Conservation (phyloP, 1,140 invertebrate genomes). For the Drosophila obscura region DNA sequence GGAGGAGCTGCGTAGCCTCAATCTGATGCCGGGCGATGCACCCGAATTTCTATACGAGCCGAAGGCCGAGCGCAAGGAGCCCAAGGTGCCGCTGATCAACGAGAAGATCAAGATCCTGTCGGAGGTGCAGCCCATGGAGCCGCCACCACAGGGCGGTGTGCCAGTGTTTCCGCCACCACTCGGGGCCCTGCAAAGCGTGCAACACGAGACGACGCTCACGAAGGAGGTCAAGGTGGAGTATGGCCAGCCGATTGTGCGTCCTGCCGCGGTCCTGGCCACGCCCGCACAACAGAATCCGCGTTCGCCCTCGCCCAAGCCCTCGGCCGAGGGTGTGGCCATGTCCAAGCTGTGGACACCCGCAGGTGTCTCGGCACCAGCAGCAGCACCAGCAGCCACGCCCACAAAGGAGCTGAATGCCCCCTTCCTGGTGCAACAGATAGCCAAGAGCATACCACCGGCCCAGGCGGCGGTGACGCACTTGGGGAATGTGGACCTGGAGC, state of each 20-base stretch:
- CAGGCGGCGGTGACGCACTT: slow-evolving; percentile 46
- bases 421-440: slow-evolving; percentile 84
- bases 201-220: slow-evolving; percentile 63
- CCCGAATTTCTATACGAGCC: slow-evolving; percentile 89
- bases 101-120: slow-evolving; percentile 87
- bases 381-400: slow-evolving; percentile 64
- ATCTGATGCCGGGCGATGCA: slow-evolving; percentile 88
- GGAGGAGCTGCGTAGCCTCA: slow-evolving; percentile 84
- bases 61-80: slow-evolving; percentile 81
- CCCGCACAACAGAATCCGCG: slow-evolving; percentile 67
- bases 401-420: slow-evolving; percentile 85
- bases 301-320: slow-evolving; percentile 84
- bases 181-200: slow-evolving; percentile 57
- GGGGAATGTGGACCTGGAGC: slow-evolving; percentile 85
- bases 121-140: slow-evolving; percentile 86
- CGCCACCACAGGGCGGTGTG: slow-evolving; percentile 85
- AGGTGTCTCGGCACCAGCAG: slow-evolving; percentile 34
- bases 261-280: slow-evolving; percentile 74
- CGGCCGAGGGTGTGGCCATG: slow-evolving; percentile 86
- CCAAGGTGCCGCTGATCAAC: slow-evolving; percentile 85
- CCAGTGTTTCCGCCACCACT: slow-evolving; percentile 31
- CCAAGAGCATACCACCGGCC: slow-evolving; percentile 84
- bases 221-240: slow-evolving; percentile 78
- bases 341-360: slow-evolving; percentile 86
- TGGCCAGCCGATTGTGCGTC: slow-evolving; percentile 78